phyloP scores from a whole-genome alignment of 2,113 vertebrate genomes.

The Chelonoidis abingdonii region DNA sequence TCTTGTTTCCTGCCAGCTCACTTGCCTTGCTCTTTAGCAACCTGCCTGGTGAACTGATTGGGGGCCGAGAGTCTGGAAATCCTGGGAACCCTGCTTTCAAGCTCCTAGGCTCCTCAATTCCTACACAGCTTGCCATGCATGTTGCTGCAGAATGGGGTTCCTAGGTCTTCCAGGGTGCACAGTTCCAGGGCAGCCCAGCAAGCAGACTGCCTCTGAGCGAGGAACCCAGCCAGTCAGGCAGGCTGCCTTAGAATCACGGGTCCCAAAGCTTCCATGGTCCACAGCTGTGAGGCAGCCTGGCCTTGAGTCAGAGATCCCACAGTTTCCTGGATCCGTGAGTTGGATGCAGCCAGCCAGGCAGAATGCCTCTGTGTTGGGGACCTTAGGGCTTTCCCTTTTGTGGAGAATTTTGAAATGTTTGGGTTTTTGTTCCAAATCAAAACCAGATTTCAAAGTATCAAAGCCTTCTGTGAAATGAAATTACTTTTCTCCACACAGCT shows the following conservation, averaged over 20 bases:
- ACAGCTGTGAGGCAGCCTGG: neutral
- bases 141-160: neutral
- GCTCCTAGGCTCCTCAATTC: neutral
- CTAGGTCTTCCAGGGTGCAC: too few relatives aligned
- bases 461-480: neutral
- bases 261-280: neutral
- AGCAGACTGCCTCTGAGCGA: neutral
- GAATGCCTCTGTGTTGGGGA: neutral
- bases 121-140: neutral
- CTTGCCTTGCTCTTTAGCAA: neutral
- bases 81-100: neutral
- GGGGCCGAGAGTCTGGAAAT: neutral
- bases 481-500: neutral
- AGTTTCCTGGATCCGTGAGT: neutral
- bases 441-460: neutral
- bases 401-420: neutral
- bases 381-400: neutral
- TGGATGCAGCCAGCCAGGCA: neutral
- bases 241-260: rapidly evolving
- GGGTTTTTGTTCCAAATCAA: neutral
- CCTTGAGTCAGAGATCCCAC: neutral
- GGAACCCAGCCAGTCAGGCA: neutral
- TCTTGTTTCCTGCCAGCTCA: neutral
- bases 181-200: rapidly evolving
- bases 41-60: rapidly evolving